Evolutionary conservation across 2,888 invertebrate species (phyloP).

Genomic region (Trichacis sp.): DNA sequence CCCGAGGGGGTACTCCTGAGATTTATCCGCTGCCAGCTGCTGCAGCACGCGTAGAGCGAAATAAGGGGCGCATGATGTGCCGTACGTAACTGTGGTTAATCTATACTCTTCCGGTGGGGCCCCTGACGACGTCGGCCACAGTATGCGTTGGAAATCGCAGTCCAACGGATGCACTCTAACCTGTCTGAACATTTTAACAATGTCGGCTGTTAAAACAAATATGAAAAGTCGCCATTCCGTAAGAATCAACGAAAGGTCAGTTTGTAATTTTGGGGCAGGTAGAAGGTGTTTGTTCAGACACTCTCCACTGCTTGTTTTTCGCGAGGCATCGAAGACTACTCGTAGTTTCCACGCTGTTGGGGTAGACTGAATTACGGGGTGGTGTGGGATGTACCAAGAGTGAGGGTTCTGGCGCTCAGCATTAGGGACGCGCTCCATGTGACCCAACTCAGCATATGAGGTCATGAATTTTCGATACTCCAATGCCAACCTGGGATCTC

Average conservation of each 20-base stretch:
- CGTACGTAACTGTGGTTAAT: constrained; percentile 47
- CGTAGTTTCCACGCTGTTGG: background rate
- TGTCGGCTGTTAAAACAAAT: background rate
- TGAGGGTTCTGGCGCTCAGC: too few species aligned
- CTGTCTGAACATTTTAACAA: constrained; percentile 34
- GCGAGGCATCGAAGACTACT: background rate
- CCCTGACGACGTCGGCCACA: constrained; percentile 41
- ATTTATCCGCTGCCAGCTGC: constrained; percentile 34
- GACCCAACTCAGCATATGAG: background rate
- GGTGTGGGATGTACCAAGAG: background rate
- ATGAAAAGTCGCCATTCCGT: too few species aligned
- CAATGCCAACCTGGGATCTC: background rate
- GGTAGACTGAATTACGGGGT: background rate
- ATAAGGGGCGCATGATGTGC: constrained; percentile 41
- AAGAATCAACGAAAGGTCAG: background rate
- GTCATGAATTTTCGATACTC: background rate
- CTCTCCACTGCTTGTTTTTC: background rate
- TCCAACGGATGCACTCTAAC: constrained; percentile 46
- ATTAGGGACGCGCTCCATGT: background rate
- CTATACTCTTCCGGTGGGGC: constrained; percentile 31
- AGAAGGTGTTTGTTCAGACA: background rate
- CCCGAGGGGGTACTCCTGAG: constrained; percentile 34
- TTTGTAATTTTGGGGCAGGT: background rate
- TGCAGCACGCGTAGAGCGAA: constrained; percentile 42
- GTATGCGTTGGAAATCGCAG: constrained; percentile 45